phyloP scores from a whole-genome alignment of 2,797 vertebrate species.

The Dipus sagitta region DNA sequence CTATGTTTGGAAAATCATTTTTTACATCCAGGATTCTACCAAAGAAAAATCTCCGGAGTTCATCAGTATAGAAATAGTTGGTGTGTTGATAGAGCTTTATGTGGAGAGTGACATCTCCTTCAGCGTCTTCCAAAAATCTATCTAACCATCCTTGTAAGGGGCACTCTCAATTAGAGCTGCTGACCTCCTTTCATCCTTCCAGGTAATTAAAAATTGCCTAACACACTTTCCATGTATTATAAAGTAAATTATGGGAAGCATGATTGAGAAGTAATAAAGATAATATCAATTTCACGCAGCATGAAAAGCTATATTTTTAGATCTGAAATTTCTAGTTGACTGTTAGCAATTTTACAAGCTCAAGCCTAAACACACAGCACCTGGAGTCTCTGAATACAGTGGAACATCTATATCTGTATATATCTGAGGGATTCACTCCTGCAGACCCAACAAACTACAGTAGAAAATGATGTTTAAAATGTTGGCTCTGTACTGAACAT shows the following conservation, averaged over 20 bases:
- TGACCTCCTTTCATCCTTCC: not conserved
- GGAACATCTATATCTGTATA: not conserved
- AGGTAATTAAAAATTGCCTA: not conserved
- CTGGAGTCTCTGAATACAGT: not conserved
- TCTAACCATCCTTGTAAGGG: not conserved
- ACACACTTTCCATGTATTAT: not conserved
- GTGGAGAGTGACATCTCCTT: not conserved
- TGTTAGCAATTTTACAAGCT: not conserved
- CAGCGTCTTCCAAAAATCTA: constrained; percentile 14
- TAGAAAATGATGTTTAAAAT: not conserved
- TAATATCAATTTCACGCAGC: not conserved
- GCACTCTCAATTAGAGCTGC: not conserved
- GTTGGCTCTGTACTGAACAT: not conserved
- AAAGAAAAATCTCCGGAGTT: constrained; percentile 52
- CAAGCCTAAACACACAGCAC: not conserved
- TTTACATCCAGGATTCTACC: constrained; percentile 41
- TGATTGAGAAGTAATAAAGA: not conserved
- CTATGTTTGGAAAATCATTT: constrained; percentile 47
- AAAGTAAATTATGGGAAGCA: not conserved
- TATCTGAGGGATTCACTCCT: not conserved
- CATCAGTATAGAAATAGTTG: constrained; percentile 21
- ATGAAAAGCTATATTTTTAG: constrained; percentile 19
- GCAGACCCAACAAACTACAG: not conserved
- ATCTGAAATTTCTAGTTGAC: not conserved
- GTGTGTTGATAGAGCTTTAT: not conserved